Base-by-base conservation (phyloP, 1,140 invertebrate genomes). In the Polypedilum pembai region DNA sequence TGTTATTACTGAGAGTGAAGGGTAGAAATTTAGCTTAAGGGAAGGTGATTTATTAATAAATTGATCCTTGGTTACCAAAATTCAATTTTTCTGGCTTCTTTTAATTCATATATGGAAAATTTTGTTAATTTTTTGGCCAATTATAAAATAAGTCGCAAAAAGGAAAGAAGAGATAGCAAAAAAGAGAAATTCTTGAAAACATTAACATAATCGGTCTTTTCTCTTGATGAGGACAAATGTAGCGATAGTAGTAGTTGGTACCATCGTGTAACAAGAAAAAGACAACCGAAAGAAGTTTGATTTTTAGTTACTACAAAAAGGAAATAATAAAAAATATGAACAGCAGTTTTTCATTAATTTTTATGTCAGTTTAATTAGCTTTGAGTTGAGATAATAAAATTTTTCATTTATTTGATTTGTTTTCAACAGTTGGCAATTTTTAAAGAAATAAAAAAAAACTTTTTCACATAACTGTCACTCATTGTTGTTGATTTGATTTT, bases 271-370 rank as follows among this genome's bases (percentile, higher is more conserved):
- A 69, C 65, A 69, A 69, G 65, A 69, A 21, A 20, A 18, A 18
- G n/a, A 69, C 65, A 69, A 69, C 7, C n/a, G 17, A 20, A 18
- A 18, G n/a, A 69, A 69, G 15, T 69, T 69, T 69, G 17, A 18
- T 33, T 33, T 33, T 33, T 33, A 33, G 24, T 33, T 33, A 33
- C 24, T 33, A 33, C 24, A 33, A 33, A 5, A 5, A 33, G 5
- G 24, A 5, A 33, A 33, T 20, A 21, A 69, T n/a, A 18, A n/a
- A 69, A 20, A 69, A 20, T 69, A 69, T 18, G 5, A 69, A 18
- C 17, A 69, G 65, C 18, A 69, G 65, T 69, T 69, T 69, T 69
- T 21, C 65, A 69, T 69, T 69, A 69, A 69, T 69, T 69, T 69
- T 69, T 56, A 56, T 56, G 45, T 56, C 45, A 56, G 45, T 56